phyloP scores from a whole-genome alignment of 2,113 vertebrate genomes.

The Rhea americana region DNA sequence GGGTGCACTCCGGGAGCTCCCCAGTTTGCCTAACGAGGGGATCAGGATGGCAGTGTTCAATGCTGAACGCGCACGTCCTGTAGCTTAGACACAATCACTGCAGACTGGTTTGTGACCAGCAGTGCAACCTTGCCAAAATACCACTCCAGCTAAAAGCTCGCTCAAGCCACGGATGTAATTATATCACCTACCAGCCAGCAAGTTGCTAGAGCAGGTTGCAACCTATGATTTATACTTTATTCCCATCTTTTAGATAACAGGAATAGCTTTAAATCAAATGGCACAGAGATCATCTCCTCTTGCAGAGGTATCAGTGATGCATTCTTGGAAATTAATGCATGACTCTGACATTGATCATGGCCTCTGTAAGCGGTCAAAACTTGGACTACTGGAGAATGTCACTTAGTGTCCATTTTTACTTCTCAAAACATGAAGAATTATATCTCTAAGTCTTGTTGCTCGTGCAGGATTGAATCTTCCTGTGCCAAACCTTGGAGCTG shows the following conservation, averaged over 20 bases:
- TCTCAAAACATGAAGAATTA: background rate
- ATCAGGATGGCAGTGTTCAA: background rate
- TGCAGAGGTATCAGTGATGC: background rate
- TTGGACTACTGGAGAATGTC: background rate
- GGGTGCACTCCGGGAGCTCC: background rate
- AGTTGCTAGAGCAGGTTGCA: background rate
- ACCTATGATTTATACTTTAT: background rate
- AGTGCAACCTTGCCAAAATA: no score
- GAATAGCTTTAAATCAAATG: background rate
- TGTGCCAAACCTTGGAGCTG: background rate
- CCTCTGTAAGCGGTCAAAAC: background rate
- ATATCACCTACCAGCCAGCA: background rate
- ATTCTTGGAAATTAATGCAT: background rate
- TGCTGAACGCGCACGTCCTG: background rate
- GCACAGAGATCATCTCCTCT: background rate
- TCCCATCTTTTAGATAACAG: background rate
- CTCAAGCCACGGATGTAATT: no score
- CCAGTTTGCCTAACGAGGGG: background rate
- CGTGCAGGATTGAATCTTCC: background rate
- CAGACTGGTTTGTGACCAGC: no score
- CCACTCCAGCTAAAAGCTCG: no score
- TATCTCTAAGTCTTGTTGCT: background rate
- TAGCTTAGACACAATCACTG: background rate
- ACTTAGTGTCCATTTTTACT: background rate
- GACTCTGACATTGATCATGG: background rate